Evolutionary conservation across 2,113 vertebrate genomes (phyloP).

Genomic region (Macrotis lagotis): DNA sequence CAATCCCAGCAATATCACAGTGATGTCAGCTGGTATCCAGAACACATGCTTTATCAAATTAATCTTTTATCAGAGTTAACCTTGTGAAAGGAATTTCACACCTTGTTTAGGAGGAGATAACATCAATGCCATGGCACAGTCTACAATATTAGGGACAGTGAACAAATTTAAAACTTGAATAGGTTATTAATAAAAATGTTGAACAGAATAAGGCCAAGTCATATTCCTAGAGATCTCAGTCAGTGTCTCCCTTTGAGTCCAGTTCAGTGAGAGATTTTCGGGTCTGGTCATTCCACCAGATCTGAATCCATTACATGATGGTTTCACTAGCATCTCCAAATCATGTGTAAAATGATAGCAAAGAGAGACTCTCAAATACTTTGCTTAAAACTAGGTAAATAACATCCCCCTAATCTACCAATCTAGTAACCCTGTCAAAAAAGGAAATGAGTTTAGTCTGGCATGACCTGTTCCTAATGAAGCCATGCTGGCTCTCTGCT

Average conservation of each 20-base stretch:
- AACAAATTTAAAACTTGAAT: background rate
- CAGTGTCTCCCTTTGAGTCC: background rate
- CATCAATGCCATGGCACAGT: background rate
- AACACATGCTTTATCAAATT: background rate
- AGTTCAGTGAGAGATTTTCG: background rate
- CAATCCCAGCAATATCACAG: background rate
- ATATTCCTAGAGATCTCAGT: background rate
- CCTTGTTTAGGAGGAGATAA: background rate
- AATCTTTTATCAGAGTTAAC: background rate
- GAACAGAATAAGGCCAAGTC: background rate
- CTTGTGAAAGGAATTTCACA: background rate
- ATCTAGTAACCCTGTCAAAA: background rate
- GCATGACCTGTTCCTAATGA: background rate
- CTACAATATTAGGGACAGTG: background rate
- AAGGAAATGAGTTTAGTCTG: background rate
- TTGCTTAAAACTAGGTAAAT: background rate
- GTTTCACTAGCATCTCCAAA: background rate
- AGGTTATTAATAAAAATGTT: background rate
- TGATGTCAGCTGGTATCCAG: background rate
- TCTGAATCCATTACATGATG: background rate
- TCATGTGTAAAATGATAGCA: background rate
- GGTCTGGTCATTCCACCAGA: background rate
- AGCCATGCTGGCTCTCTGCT: background rate
- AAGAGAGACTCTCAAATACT: background rate
- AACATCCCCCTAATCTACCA: background rate